phyloP scores from a whole-genome alignment of 2,113 vertebrate species.

The Eulacestoma nigropectus region DNA sequence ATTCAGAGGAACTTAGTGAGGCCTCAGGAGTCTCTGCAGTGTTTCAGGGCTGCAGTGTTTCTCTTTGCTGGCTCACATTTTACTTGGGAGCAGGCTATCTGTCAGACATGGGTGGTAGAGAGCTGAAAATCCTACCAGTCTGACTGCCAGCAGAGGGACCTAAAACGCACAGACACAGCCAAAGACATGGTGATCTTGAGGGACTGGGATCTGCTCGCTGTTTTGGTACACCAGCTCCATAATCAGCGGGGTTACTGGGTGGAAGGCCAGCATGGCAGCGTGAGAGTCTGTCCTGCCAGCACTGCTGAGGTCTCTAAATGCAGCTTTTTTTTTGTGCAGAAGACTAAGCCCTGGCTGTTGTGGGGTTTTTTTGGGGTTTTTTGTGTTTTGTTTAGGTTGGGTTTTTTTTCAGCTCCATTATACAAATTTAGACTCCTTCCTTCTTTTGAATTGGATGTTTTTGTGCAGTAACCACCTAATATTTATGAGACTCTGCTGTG shows the following conservation, averaged over 20 bases:
- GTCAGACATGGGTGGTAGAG: background rate
- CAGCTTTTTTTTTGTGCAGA: background rate
- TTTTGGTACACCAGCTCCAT: background rate
- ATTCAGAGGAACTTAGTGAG: background rate
- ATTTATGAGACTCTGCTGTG: background rate
- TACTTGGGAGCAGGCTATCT: background rate
- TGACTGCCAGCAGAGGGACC: constrained; percentile 33
- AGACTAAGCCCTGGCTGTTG: background rate
- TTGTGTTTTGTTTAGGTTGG: background rate
- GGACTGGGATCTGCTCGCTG: background rate
- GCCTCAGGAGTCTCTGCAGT: background rate
- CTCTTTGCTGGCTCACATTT: background rate
- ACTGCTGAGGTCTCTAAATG: background rate
- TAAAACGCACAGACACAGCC: background rate
- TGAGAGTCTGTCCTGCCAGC: background rate
- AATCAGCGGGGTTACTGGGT: background rate
- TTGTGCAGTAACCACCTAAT: background rate
- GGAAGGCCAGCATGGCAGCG: background rate
- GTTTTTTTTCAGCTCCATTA: background rate
- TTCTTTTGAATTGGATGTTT: background rate
- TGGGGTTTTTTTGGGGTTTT: too few species aligned
- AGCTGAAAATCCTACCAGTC: background rate
- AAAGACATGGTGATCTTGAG: background rate
- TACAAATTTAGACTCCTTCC: background rate
- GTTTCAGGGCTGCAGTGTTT: background rate